phyloP scores from a whole-genome alignment of 2,888 invertebrate species.

The Stictocephala bisonia region DNA sequence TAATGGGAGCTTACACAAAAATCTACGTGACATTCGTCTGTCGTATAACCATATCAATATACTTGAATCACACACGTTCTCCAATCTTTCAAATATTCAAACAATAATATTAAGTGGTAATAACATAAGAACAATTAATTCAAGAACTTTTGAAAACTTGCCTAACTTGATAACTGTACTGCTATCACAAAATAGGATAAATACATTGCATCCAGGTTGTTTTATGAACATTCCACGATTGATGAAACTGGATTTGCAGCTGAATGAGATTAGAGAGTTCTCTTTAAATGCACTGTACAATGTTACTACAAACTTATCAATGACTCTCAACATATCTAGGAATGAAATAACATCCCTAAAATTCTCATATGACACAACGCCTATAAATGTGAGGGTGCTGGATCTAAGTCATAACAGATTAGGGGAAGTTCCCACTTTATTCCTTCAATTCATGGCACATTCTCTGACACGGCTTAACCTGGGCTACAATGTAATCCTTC shows the following conservation, averaged over 20 bases:
- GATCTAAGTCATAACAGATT: slow-evolving; percentile 79
- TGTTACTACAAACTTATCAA: slow-evolving; percentile 74
- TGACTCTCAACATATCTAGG: slow-evolving; percentile 81
- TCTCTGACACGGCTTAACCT: slow-evolving; percentile 77
- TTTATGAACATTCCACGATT: slow-evolving; percentile 82
- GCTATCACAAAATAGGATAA: slow-evolving; percentile 83
- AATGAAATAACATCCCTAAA: slow-evolving; percentile 70
- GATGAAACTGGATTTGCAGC: slow-evolving; percentile 82
- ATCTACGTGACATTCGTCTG: slow-evolving; percentile 81
- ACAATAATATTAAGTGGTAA: slow-evolving; percentile 84
- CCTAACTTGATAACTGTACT: slow-evolving; percentile 84
- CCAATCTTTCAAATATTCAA: slow-evolving; percentile 77
- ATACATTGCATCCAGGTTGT: slow-evolving; percentile 76
- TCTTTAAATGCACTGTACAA: slow-evolving; percentile 76
- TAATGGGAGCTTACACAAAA: slow-evolving; percentile 72
- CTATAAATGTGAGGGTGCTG: slow-evolving; percentile 74
- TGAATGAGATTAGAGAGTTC: slow-evolving; percentile 78
- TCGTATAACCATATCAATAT: slow-evolving; percentile 82
- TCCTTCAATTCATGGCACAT: slow-evolving; percentile 73
- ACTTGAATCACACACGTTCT: slow-evolving; percentile 77
- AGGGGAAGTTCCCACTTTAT: slow-evolving; percentile 71
- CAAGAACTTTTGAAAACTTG: slow-evolving; percentile 80
- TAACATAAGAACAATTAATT: slow-evolving; percentile 76
- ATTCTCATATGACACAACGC: slow-evolving; percentile 65
- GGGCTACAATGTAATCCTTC: slow-evolving; percentile 78